Percentiles rank a stretch among this genome's conserved stretches.
Evolutionary conservation across 2,113 vertebrate species (phyloP).

Genomic region (Cryptoleucopteryx plumbea): DNA sequence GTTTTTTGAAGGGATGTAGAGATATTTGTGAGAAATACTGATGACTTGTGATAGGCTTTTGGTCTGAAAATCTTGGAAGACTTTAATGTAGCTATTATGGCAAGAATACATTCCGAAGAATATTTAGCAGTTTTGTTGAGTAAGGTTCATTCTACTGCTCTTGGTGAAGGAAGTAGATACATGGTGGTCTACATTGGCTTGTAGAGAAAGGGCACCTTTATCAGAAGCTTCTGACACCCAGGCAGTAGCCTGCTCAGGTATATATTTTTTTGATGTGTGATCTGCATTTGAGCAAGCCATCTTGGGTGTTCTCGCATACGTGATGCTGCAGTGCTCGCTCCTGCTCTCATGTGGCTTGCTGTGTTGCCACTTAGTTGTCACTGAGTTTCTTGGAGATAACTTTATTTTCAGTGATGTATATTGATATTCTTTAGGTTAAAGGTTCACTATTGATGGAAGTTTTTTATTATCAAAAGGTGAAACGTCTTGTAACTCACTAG

Average conservation of each 20-base stretch:
- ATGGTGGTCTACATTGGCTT: background rate
- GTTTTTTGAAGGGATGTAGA: background rate
- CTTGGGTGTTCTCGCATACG: fast-evolving
- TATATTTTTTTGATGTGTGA: background rate
- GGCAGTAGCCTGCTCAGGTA: background rate
- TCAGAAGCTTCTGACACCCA: background rate
- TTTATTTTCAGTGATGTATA: background rate
- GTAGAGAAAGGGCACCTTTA: background rate
- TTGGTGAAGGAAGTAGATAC: background rate
- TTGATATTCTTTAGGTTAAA: background rate
- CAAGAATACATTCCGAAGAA: background rate
- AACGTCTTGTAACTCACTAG: background rate
- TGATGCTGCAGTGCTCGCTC: background rate
- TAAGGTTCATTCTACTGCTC: background rate
- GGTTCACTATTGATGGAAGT: background rate
- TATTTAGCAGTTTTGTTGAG: background rate
- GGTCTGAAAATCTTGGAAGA: background rate
- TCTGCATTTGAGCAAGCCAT: background rate
- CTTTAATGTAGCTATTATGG: background rate
- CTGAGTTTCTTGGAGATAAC: background rate
- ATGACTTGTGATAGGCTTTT: background rate
- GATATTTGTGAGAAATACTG: background rate
- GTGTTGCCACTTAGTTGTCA: background rate
- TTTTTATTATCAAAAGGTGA: constrained; percentile 33
- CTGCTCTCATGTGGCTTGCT: background rate